Base-by-base conservation (phyloP, 2,888 invertebrate genomes). In the Drosophila mimica region DNA sequence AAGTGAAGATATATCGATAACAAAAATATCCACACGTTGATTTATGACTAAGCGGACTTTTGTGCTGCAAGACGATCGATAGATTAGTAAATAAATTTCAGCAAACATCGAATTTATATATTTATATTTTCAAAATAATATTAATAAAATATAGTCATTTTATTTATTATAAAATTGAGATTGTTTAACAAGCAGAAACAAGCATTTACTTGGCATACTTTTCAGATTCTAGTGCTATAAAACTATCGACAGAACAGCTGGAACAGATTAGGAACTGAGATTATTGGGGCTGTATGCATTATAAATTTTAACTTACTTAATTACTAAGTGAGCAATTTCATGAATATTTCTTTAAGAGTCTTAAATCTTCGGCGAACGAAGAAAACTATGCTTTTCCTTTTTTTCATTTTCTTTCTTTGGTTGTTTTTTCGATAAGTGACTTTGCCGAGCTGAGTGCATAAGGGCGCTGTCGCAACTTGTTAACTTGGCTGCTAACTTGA, bases 401-500 rank as follows among this genome's bases (percentile, higher is more conserved):
- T 48, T 48, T 20, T 34, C 54, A 20, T 28, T 58, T 46, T 7
- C 4, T 4, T 15, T 17, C 28, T 20, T 34, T 43, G 8, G 8
- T 20, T 28, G 28, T 31, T n/a, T 34, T 31, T 11, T 40, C 61
- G 52, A 65, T 70, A 69, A 76, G 61, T 79, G 74, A 62, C 62
- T 78, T 57, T 51, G 59, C 54, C 51, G 34, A 38, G 56, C 40
- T 57, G 60, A 57, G 68, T 67, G 60, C 61, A 74, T 53, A 68
- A 69, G 36, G 64, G 8, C 15, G 57, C 63, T 74, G 79, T 66
- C 59, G 31, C 57, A 67, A 54, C 38, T 52, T 80, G 52, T 70
- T 70, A 48, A 33, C 53, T 63, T 40, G 34, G 31, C 76, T 58
- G 76, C 56, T 75, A 64, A 64, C 15, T 67, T 78, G 69, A 79